phyloP scores from a whole-genome alignment of 1,140 invertebrate species.

The Drosophila funebris region DNA sequence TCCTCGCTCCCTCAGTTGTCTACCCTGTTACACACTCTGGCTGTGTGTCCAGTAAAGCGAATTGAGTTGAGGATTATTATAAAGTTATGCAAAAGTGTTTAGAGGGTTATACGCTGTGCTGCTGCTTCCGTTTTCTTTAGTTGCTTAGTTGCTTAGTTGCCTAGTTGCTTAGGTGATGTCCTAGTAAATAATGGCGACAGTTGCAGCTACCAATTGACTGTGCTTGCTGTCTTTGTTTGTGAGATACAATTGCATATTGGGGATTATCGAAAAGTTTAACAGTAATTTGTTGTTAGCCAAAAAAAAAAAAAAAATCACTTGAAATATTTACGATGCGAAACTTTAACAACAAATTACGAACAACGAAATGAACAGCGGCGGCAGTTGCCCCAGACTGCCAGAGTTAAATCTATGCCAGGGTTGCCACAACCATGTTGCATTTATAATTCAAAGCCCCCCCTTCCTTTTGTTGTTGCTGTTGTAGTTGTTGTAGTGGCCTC shows the following conservation, averaged over 20 bases:
- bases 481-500: constrained; percentile 31
- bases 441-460: constrained; percentile 49
- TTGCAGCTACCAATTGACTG: not conserved
- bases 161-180: constrained; percentile 7
- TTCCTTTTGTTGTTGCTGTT: constrained; percentile 10
- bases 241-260: constrained; percentile 11
- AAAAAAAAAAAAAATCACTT: too few relatives aligned
- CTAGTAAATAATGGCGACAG: constrained; percentile 10
- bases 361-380: not conserved
- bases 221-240: not conserved
- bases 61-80: constrained; percentile 45
- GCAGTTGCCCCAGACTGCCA: constrained; percentile 11
- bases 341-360: constrained; percentile 48
- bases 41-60: constrained; percentile 30
- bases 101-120: constrained; percentile 19
- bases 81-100: constrained; percentile 52
- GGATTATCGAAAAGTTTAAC: constrained; percentile 21
- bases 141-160: not conserved
- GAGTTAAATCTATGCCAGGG: constrained; percentile 60
- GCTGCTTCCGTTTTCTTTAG: not conserved
- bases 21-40: not conserved
- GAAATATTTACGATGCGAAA: constrained; percentile 58
- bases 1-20: not conserved
- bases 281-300: constrained; percentile 35
- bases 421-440: constrained; percentile 40